Evolutionary conservation across 2,113 vertebrate species (phyloP).

Genomic region (Podarcis muralis): DNA sequence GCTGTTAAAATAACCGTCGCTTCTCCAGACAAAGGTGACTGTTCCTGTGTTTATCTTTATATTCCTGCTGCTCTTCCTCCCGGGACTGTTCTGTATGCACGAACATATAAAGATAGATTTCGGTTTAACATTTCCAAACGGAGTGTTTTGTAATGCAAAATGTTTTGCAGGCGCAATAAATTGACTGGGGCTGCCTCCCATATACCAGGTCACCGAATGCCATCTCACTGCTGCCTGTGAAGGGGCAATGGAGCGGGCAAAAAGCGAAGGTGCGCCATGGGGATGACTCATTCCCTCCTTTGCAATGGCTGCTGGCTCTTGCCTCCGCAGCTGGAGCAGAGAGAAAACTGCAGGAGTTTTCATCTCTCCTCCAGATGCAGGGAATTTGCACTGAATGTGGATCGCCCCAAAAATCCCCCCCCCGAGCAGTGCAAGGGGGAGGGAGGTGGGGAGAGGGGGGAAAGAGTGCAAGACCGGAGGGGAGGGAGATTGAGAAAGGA

Average conservation of each 20-base stretch:
- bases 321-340: conserved; percentile 43
- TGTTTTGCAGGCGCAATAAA: conserved; percentile 23
- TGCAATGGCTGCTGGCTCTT: conserved; percentile 66
- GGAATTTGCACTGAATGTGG: neutral
- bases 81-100: neutral
- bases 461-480: neutral
- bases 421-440: fast-evolving
- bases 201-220: conserved; percentile 54
- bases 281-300: conserved; percentile 64
- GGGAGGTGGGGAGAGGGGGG: neutral
- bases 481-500: conserved; percentile 26
- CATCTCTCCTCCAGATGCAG: fast-evolving
- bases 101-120: neutral
- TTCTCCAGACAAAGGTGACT: neutral
- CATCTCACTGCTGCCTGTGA: conserved; percentile 54
- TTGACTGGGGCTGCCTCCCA: conserved; percentile 1
- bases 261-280: conserved; percentile 47
- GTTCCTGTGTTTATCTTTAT: neutral
- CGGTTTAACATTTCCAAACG: conserved; percentile 7
- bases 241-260: conserved; percentile 52
- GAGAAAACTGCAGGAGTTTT: neutral
- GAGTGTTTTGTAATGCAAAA: conserved; percentile 47
- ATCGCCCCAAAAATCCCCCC: neutral
- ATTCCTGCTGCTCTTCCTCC: neutral
- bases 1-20: neutral